phyloP scores from a whole-genome alignment of 2,113 vertebrate genomes.

The Paramisgurnus dabryanus region DNA sequence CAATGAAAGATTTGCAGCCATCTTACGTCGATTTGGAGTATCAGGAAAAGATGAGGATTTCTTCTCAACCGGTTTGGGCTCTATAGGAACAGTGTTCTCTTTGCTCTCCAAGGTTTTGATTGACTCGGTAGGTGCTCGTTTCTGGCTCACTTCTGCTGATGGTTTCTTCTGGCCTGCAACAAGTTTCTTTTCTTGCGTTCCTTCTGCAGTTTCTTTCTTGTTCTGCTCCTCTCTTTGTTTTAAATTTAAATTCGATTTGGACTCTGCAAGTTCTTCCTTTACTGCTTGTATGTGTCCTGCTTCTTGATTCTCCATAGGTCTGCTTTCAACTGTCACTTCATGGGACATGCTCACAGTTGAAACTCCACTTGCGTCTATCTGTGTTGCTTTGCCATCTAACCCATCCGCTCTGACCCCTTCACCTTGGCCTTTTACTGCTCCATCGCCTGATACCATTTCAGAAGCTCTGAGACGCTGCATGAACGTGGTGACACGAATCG shows the following conservation, averaged over 20 bases:
- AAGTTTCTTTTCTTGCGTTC: conserved; percentile 59
- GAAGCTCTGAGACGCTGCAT: conserved; percentile 83
- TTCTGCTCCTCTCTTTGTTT: conserved; percentile 51
- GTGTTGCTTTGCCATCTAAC: conserved; percentile 57
- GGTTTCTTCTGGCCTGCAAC: conserved; percentile 63
- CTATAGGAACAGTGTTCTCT: conserved; percentile 42
- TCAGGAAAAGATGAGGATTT: conserved; percentile 63
- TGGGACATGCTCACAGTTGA: conserved; percentile 72
- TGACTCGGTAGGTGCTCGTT: conserved; percentile 41
- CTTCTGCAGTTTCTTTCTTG: conserved; percentile 56
- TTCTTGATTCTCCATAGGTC: conserved; percentile 49
- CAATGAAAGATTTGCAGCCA: conserved; percentile 65
- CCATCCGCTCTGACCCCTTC: conserved; percentile 60
- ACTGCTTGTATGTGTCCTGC: conserved; percentile 46
- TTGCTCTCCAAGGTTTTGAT: conserved; percentile 56
- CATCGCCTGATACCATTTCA: conserved; percentile 63
- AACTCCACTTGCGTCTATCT: conserved; percentile 59
- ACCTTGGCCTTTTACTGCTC: conserved; percentile 59
- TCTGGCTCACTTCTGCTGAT: conserved; percentile 52
- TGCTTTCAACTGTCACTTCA: conserved; percentile 73
- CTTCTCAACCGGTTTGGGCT: conserved; percentile 51
- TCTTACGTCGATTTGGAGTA: conserved; percentile 65
- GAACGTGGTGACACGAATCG: conserved; percentile 84
- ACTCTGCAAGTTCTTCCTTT: conserved; percentile 57
- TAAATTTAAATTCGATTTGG: conserved; percentile 50